Evolutionary conservation across 92 coral and sea anemone genomes (phyloP).

Genomic region (Blastomussa wellsi): DNA sequence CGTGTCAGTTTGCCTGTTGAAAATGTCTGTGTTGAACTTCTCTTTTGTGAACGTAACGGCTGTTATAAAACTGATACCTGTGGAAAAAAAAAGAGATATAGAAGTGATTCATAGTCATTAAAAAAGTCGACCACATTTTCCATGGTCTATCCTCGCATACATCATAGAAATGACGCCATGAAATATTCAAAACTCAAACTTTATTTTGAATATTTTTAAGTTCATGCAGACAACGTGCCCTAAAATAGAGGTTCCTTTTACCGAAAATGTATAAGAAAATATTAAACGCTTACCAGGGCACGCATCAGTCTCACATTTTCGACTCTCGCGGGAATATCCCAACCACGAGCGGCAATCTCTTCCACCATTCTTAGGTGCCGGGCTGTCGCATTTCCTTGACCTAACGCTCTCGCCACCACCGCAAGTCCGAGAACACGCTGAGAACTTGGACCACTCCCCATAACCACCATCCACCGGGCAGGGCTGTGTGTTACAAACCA

Average conservation of each 20-base stretch:
- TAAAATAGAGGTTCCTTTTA: background rate
- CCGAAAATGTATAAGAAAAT: background rate
- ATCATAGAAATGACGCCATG: too few species aligned
- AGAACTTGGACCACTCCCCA: conserved; percentile 69
- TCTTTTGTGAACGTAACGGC: conserved; percentile 55
- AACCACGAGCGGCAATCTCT: conserved; percentile 57
- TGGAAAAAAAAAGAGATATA: background rate
- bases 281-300: conserved; percentile 65
- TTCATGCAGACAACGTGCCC: background rate
- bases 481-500: conserved; percentile 51
- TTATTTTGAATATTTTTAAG: background rate
- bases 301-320: conserved; percentile 48
- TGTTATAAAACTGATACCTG: conserved; percentile 60
- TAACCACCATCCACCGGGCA: conserved; percentile 90
- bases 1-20: conserved; percentile 18
- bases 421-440: conserved; percentile 69
- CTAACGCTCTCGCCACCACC: conserved; percentile 71
- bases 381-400: conserved; percentile 67
- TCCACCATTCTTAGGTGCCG: conserved; percentile 73
- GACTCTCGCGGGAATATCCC: conserved; percentile 62
- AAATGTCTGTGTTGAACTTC: conserved; percentile 41
- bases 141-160: too few species aligned
- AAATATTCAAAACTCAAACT: too few species aligned
- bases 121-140: too few species aligned
- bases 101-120: too few species aligned